Conservation (phyloP, 2,797 vertebrate genomes). For the Dryobates pubescens region DNA sequence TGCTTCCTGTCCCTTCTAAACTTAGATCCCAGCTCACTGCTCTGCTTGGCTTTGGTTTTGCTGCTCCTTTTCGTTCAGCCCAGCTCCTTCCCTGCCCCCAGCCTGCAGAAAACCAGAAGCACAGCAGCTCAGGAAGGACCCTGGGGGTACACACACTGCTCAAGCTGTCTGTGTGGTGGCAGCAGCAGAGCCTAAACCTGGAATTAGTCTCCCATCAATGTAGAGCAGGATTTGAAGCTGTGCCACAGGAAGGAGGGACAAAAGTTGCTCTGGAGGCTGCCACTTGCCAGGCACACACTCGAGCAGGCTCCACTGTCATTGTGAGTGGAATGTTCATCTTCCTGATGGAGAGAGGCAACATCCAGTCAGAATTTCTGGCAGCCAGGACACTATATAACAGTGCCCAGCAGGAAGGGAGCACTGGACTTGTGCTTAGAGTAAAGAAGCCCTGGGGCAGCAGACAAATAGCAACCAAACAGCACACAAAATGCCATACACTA, state of each 20-base stretch:
- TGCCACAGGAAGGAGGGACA: not conserved
- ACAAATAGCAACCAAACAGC: conserved; percentile 76
- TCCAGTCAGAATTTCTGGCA: conserved; percentile 36
- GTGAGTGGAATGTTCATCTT: not conserved
- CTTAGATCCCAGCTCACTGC: too few relatives aligned
- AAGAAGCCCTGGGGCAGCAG: conserved; percentile 64
- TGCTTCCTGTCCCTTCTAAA: too few relatives aligned
- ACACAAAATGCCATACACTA: conserved; percentile 78
- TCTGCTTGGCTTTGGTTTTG: too few relatives aligned
- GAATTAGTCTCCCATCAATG: not conserved
- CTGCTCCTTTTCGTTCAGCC: too few relatives aligned
- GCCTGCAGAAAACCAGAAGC: too few relatives aligned
- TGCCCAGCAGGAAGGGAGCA: conserved; percentile 48
- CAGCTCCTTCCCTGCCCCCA: too few relatives aligned
- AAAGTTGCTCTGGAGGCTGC: not conserved
- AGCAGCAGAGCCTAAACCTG: not conserved
- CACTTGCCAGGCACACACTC: not conserved
- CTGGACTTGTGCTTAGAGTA: conserved; percentile 8
- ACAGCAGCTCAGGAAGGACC: too few relatives aligned
- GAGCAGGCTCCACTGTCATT: not conserved
- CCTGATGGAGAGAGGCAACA: not conserved
- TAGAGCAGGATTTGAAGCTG: not conserved
- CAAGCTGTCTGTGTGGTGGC: not conserved
- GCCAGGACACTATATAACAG: conserved; percentile 76
- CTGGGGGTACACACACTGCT: too few relatives aligned